Conservation (phyloP, 2,888 invertebrate species). For the Limnephilus auricula region DNA sequence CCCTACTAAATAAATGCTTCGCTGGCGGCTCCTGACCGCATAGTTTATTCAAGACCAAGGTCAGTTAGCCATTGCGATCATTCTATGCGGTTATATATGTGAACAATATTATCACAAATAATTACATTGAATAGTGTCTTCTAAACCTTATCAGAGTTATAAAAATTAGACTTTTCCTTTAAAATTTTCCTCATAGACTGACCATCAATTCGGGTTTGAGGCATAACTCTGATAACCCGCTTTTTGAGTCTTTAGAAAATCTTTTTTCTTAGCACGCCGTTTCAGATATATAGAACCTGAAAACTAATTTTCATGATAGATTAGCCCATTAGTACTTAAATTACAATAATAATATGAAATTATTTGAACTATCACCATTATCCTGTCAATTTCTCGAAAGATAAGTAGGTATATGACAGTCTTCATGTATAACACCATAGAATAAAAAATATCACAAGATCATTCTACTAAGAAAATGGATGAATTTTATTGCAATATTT, state of each 20-base stretch:
- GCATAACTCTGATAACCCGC: neutral
- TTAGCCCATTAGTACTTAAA: neutral
- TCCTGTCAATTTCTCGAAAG: too few relatives aligned
- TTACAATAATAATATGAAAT: too few relatives aligned
- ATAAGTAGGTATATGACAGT: too few relatives aligned
- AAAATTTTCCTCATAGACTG: neutral
- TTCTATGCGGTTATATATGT: neutral
- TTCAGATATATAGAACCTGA: neutral
- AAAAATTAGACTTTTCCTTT: neutral
- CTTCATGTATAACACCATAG: too few relatives aligned
- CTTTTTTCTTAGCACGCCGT: neutral
- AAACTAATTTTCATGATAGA: neutral
- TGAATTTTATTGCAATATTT: too few relatives aligned
- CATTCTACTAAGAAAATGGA: too few relatives aligned
- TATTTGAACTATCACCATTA: too few relatives aligned
- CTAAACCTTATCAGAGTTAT: neutral
- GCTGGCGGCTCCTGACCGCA: neutral
- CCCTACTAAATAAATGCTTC: neutral
- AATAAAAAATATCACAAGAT: too few relatives aligned
- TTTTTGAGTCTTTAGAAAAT: neutral
- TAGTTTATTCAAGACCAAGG: neutral
- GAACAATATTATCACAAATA: neutral
- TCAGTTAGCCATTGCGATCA: neutral
- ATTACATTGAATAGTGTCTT: neutral
- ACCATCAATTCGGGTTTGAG: neutral